Evolutionary conservation across 2,888 invertebrate species (phyloP).

Genomic region (Papilio elwesi): DNA sequence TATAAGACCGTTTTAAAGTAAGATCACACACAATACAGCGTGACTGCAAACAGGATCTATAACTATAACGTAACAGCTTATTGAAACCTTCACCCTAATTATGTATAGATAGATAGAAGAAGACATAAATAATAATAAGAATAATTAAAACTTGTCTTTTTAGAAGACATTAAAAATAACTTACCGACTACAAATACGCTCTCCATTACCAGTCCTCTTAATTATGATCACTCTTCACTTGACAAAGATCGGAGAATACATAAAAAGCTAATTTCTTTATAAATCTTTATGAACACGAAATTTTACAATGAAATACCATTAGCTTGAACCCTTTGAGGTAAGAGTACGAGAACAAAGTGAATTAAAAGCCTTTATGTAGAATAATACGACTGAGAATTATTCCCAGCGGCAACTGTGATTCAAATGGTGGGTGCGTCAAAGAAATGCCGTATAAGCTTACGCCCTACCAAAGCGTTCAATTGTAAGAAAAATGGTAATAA

Average conservation of each 20-base stretch:
- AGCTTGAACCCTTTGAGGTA: background rate
- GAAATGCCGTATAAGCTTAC: slow-evolving; percentile 32
- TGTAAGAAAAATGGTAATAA: slow-evolving; percentile 36
- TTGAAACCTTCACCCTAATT: no score
- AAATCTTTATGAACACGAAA: slow-evolving; percentile 15
- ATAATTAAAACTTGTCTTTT: no score
- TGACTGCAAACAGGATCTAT: no score
- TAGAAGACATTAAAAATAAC: background rate
- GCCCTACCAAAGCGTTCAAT: slow-evolving; percentile 36
- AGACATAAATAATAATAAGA: no score
- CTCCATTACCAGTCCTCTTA: slow-evolving; percentile 9
- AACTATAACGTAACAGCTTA: no score
- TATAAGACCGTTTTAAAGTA: no score
- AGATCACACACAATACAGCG: no score
- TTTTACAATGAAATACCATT: slow-evolving; percentile 18
- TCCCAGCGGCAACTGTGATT: slow-evolving; percentile 19
- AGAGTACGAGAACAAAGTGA: slow-evolving; percentile 3
- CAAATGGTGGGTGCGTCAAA: slow-evolving; percentile 30
- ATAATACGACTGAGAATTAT: slow-evolving; percentile 19
- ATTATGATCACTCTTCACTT: slow-evolving; percentile 23
- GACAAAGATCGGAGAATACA: slow-evolving; percentile 3
- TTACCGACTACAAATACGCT: slow-evolving; percentile 21
- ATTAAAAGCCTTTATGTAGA: slow-evolving; percentile 24
- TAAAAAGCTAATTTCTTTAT: slow-evolving; percentile 2
- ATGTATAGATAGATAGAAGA: no score